phyloP scores from a whole-genome alignment of 2,113 vertebrate genomes.

The Leptodactylus fuscus region DNA sequence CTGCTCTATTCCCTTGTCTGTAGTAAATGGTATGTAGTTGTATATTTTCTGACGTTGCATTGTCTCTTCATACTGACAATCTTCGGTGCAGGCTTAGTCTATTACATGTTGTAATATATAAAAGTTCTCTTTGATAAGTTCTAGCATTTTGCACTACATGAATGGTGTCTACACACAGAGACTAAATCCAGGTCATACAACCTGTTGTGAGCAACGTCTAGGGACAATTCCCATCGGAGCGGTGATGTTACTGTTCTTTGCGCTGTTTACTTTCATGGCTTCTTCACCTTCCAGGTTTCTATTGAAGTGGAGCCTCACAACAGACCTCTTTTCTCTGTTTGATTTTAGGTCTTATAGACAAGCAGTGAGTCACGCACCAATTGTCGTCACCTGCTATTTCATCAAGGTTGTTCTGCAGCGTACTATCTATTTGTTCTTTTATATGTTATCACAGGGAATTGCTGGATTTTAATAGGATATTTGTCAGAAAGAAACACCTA shows the following conservation, averaged over 20 bases:
- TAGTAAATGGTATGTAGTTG: too few relatives aligned
- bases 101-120: neutral
- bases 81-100: neutral
- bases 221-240: neutral
- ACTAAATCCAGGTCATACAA: constrained; percentile 10
- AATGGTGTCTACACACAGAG: neutral
- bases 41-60: too few relatives aligned
- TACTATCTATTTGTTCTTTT: neutral
- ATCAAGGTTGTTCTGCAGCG: neutral
- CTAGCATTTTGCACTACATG: neutral
- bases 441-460: neutral
- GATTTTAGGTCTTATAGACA: neutral
- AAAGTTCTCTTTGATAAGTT: neutral
- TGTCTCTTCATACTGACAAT: too few relatives aligned
- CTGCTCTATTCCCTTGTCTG: too few relatives aligned
- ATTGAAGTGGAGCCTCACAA: neutral
- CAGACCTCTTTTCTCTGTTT: neutral
- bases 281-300: neutral
- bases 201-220: neutral
- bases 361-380: constrained; percentile 30
- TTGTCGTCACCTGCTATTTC: constrained; percentile 10
- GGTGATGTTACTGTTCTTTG: neutral
- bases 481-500: neutral
- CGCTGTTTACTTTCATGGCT: constrained; percentile 12
- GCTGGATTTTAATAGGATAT: neutral